Conservation (phyloP, 2,113 vertebrate species). For the Phainopepla nitens region DNA sequence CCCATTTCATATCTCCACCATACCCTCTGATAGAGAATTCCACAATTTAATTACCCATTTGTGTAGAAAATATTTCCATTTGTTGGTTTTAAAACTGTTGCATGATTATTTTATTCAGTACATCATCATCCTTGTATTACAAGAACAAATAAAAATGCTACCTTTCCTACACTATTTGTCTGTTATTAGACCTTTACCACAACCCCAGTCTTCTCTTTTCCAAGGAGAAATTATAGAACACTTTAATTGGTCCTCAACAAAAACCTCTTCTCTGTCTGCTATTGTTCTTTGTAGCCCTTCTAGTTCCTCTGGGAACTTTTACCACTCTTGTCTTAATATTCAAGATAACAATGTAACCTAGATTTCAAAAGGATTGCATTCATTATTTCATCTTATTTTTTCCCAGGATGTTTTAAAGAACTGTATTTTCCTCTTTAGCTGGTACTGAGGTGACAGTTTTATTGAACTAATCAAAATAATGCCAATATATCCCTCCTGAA, state of each 20-base stretch:
- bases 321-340: not conserved
- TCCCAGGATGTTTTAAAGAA: not conserved
- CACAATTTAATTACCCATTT: not conserved
- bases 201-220: not conserved
- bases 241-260: not conserved
- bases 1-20: not conserved
- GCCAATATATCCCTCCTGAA: not conserved
- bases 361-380: not conserved
- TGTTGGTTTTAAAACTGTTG: not conserved
- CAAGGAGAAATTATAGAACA: not conserved
- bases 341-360: not conserved
- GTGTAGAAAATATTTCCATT: not conserved
- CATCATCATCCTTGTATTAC: rapidly evolving
- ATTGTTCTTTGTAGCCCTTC: not conserved
- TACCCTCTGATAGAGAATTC: not conserved
- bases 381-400: not conserved
- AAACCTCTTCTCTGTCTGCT: not conserved
- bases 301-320: not conserved
- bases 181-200: not conserved
- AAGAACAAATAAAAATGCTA: not conserved
- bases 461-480: not conserved
- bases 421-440: not conserved
- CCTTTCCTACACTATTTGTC: not conserved
- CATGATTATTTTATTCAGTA: not conserved
- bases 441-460: not conserved